A percentile compares a stretch with the other conserved stretches of the same genome.
These are phyloP conservation scores for Bursaphelenchus mucronatus DNA, from an alignment of 1,140 invertebrate species.

Conservation along the genomic window DNA sequence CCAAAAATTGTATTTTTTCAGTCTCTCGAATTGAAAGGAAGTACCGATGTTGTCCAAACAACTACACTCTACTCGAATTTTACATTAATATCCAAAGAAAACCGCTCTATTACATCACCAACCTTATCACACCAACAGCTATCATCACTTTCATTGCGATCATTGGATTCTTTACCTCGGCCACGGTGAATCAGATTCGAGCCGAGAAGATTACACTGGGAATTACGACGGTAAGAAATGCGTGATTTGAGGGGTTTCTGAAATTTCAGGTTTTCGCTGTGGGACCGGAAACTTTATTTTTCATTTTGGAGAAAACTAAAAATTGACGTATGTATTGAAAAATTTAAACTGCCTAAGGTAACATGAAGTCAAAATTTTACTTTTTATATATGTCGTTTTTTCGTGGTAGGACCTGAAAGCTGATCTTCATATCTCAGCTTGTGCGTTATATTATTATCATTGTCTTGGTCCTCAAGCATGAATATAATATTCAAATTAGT, in stretches of 20 bases:
- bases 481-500: too few species aligned
- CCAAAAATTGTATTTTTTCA: conserved; percentile 25
- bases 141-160: conserved; percentile 58
- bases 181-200: conserved; percentile 52
- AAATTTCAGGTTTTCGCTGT: neutral
- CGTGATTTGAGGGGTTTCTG: too few species aligned
- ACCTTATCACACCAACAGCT: conserved; percentile 50
- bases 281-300: too few species aligned
- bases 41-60: conserved; percentile 44
- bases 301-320: too few species aligned
- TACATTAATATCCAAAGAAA: conserved; percentile 50
- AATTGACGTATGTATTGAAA: too few species aligned
- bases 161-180: conserved; percentile 55
- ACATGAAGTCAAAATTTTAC: too few species aligned
- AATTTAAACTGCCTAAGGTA: too few species aligned
- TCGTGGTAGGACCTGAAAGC: too few species aligned
- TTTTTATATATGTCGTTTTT: too few species aligned
- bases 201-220: conserved; percentile 54
- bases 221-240: conserved; percentile 35
- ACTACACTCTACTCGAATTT: conserved; percentile 56
- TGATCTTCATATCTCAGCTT: too few species aligned
- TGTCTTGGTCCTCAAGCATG: too few species aligned
- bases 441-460: too few species aligned
- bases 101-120: conserved; percentile 56
- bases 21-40: conserved; percentile 33